Percentiles rank a stretch among this genome's conserved stretches.
Evolutionary conservation across 1,140 invertebrate species (phyloP).

Genomic region (Melipona quadrifasciata): DNA sequence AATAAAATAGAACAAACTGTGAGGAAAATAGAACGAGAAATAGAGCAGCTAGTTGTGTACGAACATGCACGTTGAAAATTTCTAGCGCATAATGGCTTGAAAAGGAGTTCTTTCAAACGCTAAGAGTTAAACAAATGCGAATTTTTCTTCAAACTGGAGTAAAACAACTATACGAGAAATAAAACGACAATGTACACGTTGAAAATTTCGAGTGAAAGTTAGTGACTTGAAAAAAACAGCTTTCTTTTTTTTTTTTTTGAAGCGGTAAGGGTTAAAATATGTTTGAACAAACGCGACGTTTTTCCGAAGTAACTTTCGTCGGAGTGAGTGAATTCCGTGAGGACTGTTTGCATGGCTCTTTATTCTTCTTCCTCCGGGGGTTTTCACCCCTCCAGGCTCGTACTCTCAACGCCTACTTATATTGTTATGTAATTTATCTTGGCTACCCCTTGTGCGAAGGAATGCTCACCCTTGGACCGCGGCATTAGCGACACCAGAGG

Average conservation of each 20-base stretch:
- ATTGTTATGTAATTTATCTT: conserved; percentile 80
- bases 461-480: conserved; percentile 66
- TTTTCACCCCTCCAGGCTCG: conserved; percentile 60
- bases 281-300: conserved; percentile 52
- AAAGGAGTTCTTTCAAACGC: too few relatives aligned
- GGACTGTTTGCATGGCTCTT: conserved; percentile 57
- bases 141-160: too few relatives aligned
- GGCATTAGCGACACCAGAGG: conserved; percentile 71
- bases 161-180: too few relatives aligned
- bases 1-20: conserved; percentile 1
- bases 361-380: conserved; percentile 52
- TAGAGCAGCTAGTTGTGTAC: too few relatives aligned
- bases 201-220: background rate
- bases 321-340: conserved; percentile 52
- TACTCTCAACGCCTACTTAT: conserved; percentile 74
- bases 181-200: background rate
- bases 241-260: background rate
- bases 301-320: conserved; percentile 41
- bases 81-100: too few relatives aligned
- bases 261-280: background rate
- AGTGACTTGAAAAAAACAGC: background rate
- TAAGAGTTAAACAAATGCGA: too few relatives aligned
- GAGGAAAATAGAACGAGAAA: too few relatives aligned
- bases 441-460: conserved; percentile 70
- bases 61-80: too few relatives aligned